Evolutionary conservation across 1,140 invertebrate genomes (phyloP).

Genomic region (Papilio xuthus): DNA sequence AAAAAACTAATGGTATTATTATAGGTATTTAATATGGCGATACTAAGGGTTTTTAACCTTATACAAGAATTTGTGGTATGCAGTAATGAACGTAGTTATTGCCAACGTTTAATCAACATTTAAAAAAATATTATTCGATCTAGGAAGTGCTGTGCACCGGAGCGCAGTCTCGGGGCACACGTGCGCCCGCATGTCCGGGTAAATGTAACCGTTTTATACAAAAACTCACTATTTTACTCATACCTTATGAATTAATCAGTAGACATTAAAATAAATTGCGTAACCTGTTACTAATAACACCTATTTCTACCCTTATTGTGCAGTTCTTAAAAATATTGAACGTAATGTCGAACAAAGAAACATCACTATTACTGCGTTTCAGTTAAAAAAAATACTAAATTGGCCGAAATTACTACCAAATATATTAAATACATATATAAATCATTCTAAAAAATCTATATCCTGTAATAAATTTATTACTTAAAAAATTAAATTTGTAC

Average conservation of each 20-base stretch:
- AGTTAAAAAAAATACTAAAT: background rate
- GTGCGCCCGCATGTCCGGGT: constrained; percentile 68
- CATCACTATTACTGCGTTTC: background rate
- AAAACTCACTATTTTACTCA: constrained; percentile 42
- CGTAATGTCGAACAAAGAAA: background rate
- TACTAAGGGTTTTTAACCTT: too few species aligned
- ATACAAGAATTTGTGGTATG: background rate
- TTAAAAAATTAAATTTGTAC: background rate
- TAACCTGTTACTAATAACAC: background rate
- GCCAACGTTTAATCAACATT: constrained; percentile 28
- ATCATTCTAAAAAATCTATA: background rate
- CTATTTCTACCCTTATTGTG: background rate
- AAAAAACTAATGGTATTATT: background rate
- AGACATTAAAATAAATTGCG: constrained; percentile 39
- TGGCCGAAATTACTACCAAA: background rate
- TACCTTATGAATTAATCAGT: constrained; percentile 48
- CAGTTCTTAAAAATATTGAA: background rate
- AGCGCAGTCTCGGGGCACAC: constrained; percentile 48
- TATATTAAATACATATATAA: background rate
- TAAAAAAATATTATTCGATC: constrained; percentile 59
- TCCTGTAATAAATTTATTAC: background rate
- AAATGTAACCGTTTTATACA: constrained; percentile 28
- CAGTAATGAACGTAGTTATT: background rate
- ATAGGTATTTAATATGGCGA: background rate
- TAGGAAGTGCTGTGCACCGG: constrained; percentile 55